Evolutionary conservation across 2,797 vertebrate species (phyloP).

Genomic region (Ptychadena robeensis): DNA sequence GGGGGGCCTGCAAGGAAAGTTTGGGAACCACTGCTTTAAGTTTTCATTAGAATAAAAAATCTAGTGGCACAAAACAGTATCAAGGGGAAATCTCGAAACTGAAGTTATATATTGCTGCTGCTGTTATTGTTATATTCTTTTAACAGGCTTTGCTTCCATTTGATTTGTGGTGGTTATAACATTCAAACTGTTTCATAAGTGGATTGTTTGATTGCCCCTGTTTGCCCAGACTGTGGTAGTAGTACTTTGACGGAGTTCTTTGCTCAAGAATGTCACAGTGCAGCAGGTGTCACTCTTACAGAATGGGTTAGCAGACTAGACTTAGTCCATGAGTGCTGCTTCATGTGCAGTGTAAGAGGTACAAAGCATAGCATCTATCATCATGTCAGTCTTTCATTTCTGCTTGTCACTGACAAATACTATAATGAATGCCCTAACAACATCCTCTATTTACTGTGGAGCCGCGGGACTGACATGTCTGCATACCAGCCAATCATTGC

Average conservation of each 20-base stretch:
- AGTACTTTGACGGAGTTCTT: background rate
- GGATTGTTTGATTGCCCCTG: background rate
- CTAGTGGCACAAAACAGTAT: too few species aligned
- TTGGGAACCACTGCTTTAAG: too few species aligned
- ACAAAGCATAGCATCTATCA: constrained; percentile 42
- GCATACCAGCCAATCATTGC: constrained; percentile 53
- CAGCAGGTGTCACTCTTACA: constrained; percentile 45
- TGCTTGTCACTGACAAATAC: constrained; percentile 53
- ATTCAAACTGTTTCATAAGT: too few species aligned
- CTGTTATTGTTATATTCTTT: too few species aligned
- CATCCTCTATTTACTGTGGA: constrained; percentile 56
- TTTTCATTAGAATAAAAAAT: too few species aligned
- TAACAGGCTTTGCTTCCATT: too few species aligned
- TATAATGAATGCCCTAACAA: constrained; percentile 43
- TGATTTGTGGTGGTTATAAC: too few species aligned
- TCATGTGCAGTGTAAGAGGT: constrained; percentile 6
- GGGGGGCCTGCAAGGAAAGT: too few species aligned
- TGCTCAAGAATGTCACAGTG: constrained; percentile 8
- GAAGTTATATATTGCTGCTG: too few species aligned
- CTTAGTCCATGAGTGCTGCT: background rate
- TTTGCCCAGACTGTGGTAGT: background rate
- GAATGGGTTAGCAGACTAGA: background rate
- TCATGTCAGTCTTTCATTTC: constrained; percentile 47
- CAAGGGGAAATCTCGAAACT: too few species aligned
- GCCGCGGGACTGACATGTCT: constrained; percentile 40